Percentiles rank a stretch among this genome's conserved stretches.
Conservation (phyloP, 2,797 vertebrate genomes). For the Eleutherodactylus coqui region DNA sequence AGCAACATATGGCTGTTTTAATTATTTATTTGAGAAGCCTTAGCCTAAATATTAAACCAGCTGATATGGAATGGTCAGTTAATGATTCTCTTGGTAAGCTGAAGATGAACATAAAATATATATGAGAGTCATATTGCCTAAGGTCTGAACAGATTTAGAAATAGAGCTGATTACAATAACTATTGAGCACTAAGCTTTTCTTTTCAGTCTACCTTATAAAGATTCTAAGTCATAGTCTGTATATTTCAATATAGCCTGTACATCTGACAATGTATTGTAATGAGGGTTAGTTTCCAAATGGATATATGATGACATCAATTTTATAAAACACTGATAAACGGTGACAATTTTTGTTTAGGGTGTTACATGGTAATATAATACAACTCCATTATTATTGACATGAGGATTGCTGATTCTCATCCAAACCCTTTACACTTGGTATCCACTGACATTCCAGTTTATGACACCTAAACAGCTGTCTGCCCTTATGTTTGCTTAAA, state of each 20-base stretch:
- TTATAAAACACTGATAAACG: neutral
- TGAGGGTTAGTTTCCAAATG: neutral
- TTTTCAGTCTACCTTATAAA: neutral
- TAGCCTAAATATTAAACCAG: neutral
- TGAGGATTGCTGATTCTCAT: too few relatives aligned
- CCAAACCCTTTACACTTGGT: too few relatives aligned
- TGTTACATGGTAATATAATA: constrained; percentile 37
- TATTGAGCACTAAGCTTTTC: neutral
- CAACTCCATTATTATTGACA: neutral
- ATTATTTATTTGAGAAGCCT: neutral
- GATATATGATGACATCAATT: neutral
- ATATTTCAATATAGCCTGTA: neutral
- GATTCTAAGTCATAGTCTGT: neutral
- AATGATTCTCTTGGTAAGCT: neutral
- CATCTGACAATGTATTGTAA: neutral
- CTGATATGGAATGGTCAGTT: neutral
- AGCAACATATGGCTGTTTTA: neutral
- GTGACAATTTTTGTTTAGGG: neutral
- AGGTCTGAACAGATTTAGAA: neutral
- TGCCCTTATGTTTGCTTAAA: too few relatives aligned
- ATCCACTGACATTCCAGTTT: too few relatives aligned
- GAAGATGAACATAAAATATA: constrained; percentile 7
- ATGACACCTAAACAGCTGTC: too few relatives aligned
- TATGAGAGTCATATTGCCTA: neutral
- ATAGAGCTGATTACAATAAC: neutral